Base-by-base conservation (phyloP, 1,140 invertebrate species). In the Drosophila santomea region DNA sequence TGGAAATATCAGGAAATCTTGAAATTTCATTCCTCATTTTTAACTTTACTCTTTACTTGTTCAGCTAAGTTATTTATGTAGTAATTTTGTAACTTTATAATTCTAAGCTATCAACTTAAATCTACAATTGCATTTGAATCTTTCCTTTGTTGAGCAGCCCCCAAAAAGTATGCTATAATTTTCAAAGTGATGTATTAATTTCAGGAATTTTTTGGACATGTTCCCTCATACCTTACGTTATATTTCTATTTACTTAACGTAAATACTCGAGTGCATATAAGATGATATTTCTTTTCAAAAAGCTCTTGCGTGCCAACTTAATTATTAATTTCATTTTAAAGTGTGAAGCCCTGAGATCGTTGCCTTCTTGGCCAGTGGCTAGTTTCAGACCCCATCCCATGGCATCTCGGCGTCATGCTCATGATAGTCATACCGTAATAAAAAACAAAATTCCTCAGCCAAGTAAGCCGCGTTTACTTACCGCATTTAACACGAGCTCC, bases 401-500 rank as follows among this genome's bases (percentile, higher is more conserved):
- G 3, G 10, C 28, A 45, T 36, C 32, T 43, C 23, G 54, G 20
- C 43, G 23, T 36, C 38, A 73, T 73, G 58, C 55, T 32, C 59
- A 59, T 43, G 50, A 51, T 54, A 50, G 44, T 47, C 51, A 54
- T 32, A 51, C 45, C 14, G 44, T 54, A 71, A 56, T 48, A 66
- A 63, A 39, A 82, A 51, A 48, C 55, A 48, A 63, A 68, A 80
- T 78, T 74, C 67, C 55, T 56, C 52, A 75, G 57, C 54, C 47
- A 54, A 57, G 67, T 61, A 63, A 77, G 51, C 57, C 79, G 69
- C 71, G 78, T 66, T 88, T 79, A 82, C 79, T 86, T 82, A 78
- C 75, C 62, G 74, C 82, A 86, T 67, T 86, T 81, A 86, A 86
- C 82, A 80, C 82, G 80, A 71, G 63, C 81, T 79, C 38, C 32